Evolutionary conservation across 1,140 invertebrate genomes (phyloP), one percentile per base, ranked within the genome.

Genomic region (Saxidomus purpurata): DNA sequence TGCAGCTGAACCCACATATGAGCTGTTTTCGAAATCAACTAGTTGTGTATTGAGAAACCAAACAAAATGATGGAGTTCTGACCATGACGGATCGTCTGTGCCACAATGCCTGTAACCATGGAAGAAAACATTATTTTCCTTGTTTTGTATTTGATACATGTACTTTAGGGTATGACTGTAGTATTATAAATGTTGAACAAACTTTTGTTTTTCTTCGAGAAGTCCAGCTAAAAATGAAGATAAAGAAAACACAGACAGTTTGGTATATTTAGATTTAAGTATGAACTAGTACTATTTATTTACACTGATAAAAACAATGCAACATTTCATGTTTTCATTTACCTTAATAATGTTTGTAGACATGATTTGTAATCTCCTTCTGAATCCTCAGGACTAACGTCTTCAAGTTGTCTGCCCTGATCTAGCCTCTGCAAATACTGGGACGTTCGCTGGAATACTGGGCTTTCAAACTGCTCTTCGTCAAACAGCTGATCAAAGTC

Each of bases 61-160:
- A 0, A 93, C 92, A 93, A 93, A 95, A 89, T 94, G 92, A 55
- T 89, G 89, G 11, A 95, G 86, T 84, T 95, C 94, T n/a, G 92
- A 80, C 94, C 94, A 95, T 22, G 93, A 94, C 28, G 94, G 94
- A 67, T 95, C 90, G 15, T 71, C 19, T 49, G 93, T 63, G 9
- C 94, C 93, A 91, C 93, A 95, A 83, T 93, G 89, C 47, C 92
- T 94, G 71, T n/a, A n/a, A n/a, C n/a, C n/a, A n/a, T n/a, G n/a
- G n/a, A n/a, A n/a, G n/a, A n/a, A n/a, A n/a, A n/a, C n/a, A n/a
- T n/a, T n/a, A n/a, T n/a, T n/a, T n/a, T n/a, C n/a, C n/a, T n/a
- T n/a, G n/a, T n/a, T n/a, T n/a, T n/a, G n/a, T n/a, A n/a, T n/a
- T n/a, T n/a, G n/a, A n/a, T n/a, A n/a, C n/a, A n/a, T n/a, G n/a